Conservation (phyloP, 2,797 vertebrate species). For the Anisognathus igniventris region DNA sequence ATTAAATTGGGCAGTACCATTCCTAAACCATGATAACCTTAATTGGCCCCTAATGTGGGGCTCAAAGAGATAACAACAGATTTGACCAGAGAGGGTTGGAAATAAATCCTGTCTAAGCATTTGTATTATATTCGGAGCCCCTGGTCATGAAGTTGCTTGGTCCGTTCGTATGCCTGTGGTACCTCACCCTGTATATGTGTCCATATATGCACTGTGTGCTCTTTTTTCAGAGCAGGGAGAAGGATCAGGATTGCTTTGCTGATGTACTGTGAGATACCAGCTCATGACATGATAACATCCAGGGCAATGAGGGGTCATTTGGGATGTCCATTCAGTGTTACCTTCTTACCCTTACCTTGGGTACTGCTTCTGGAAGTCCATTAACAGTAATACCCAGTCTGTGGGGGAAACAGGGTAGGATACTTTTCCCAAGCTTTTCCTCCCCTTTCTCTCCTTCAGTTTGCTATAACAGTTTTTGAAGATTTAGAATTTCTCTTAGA, state of each 20-base stretch:
- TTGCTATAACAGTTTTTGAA: background rate
- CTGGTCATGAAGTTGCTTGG: fast-evolving
- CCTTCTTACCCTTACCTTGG: background rate
- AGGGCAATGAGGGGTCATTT: background rate
- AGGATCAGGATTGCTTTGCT: background rate
- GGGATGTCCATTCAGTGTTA: background rate
- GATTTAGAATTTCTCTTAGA: background rate
- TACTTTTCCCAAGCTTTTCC: background rate
- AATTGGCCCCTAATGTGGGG: background rate
- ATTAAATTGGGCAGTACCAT: background rate
- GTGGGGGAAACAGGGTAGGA: background rate
- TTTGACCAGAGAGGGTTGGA: background rate
- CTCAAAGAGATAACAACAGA: background rate
- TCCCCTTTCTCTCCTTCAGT: background rate
- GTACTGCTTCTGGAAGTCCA: fast-evolving
- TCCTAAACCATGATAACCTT: background rate
- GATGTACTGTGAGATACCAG: background rate
- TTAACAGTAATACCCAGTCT: no score
- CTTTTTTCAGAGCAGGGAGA: background rate
- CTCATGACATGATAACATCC: background rate
- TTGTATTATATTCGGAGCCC: background rate
- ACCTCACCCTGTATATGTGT: background rate
- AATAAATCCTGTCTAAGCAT: background rate
- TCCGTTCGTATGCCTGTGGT: background rate
- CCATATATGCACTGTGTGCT: fast-evolving